phyloP scores from a whole-genome alignment of 2,797 vertebrate species.

The Lophius americanus region DNA sequence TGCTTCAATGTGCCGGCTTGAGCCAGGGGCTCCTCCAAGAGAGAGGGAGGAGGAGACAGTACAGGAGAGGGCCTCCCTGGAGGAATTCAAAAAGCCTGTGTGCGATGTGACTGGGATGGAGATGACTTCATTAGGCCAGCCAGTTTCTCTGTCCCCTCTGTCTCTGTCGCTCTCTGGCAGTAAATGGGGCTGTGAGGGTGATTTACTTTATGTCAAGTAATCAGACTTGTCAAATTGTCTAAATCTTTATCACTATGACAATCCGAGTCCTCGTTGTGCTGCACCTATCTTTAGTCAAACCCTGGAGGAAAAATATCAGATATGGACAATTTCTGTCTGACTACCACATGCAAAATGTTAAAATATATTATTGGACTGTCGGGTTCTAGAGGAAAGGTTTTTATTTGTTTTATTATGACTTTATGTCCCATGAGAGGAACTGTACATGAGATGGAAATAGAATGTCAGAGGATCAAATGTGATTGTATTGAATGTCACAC shows the following conservation, averaged over 20 bases:
- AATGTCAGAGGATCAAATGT: constrained; percentile 60
- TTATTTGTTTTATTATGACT: constrained; percentile 31
- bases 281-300: not conserved
- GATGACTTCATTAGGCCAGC: constrained; percentile 67
- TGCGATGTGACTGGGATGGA: constrained; percentile 64
- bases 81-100: constrained; percentile 60
- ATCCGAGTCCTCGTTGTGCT: not conserved
- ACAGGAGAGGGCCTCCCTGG: constrained; percentile 42
- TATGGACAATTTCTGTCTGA: constrained; percentile 2
- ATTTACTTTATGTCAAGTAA: constrained; percentile 50
- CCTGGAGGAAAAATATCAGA: not conserved
- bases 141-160: constrained; percentile 18
- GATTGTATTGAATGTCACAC: constrained; percentile 18
- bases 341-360: constrained; percentile 21
- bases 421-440: constrained; percentile 14
- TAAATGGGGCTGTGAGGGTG: constrained; percentile 35
- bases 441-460: constrained; percentile 39
- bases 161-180: constrained; percentile 22
- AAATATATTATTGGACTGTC: constrained; percentile 7
- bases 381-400: constrained; percentile 22
- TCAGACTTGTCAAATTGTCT: constrained; percentile 2
- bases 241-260: constrained; percentile 18
- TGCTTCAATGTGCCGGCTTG: constrained; percentile 28
- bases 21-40: constrained; percentile 37
- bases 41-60: constrained; percentile 10